phyloP scores from a whole-genome alignment of 2,888 invertebrate species.

The Osmoderma eremita region DNA sequence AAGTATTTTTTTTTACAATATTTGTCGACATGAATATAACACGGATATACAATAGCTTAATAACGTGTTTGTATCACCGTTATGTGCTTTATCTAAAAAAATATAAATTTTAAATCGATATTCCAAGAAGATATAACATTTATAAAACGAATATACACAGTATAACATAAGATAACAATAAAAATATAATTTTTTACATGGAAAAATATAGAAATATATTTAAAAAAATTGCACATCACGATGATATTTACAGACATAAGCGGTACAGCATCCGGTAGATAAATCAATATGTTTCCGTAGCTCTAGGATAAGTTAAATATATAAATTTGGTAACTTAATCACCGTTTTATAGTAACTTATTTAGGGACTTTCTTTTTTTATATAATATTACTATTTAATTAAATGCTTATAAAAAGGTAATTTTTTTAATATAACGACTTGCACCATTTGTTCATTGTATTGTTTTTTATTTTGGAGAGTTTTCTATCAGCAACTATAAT shows the following conservation, averaged over 20 bases:
- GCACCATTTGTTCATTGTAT: slow-evolving; percentile 66
- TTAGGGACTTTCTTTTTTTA: slow-evolving; percentile 24
- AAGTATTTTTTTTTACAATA: slow-evolving; percentile 6
- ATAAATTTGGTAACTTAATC: slow-evolving; percentile 59
- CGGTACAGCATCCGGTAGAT: slow-evolving; percentile 50
- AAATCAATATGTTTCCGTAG: slow-evolving; percentile 52
- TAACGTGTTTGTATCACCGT: background rate
- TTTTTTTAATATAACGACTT: slow-evolving; percentile 58
- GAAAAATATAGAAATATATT: background rate
- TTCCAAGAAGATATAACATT: background rate
- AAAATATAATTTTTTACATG: background rate
- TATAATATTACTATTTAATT: slow-evolving; percentile 49
- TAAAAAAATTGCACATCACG: slow-evolving; percentile 6
- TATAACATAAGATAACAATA: background rate
- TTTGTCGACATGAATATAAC: background rate
- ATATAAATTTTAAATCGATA: background rate
- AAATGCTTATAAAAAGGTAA: slow-evolving; percentile 62
- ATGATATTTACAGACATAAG: slow-evolving; percentile 5
- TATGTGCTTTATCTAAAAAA: background rate
- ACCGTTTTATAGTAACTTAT: slow-evolving; percentile 54
- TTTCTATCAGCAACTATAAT: slow-evolving; percentile 60
- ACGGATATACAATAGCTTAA: background rate
- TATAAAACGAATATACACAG: background rate
- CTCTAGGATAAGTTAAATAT: slow-evolving; percentile 50
- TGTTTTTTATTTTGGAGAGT: slow-evolving; percentile 54